Evolutionary conservation across 2,888 invertebrate species (phyloP), one percentile per base, ranked within the genome.

Genomic region (Drosophila diplacantha): DNA sequence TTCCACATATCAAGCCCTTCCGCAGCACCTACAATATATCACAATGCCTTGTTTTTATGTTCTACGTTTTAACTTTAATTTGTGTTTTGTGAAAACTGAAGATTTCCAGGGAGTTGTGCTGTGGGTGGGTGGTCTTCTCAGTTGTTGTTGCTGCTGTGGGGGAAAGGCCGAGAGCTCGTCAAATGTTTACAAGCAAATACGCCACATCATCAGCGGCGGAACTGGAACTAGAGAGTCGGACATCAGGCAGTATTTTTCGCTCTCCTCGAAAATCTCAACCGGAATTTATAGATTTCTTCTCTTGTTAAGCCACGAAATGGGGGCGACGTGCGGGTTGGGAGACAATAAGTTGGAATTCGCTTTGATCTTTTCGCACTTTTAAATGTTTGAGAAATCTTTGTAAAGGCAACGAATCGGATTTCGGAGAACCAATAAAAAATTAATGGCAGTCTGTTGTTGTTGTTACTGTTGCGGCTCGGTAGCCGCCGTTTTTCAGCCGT

Each of bases 321-420:
- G 57, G 32, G 57, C 31, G 32, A 16, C 18, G 44, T 18, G 44
- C 44, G 44, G 29, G 35, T 16, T 16, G 31, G 75, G 83, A 67
- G 79, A 83, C 76, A 79, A 83, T 81, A 83, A 81, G 74, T 83
- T 73, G 79, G 83, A 81, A 82, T 84, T 82, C 41, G 64, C 81
- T 81, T 81, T 81, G 81, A 81, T 81, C 83, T 81, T 81, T 81
- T 81, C 81, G 81, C 81, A 81, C 81, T 84, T 81, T 81, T 83
- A 71, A 81, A 81, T 81, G 84, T 81, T 81, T 84, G 83, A 74
- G 70, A 79, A 83, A 81, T 79, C 72, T 84, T 81, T 84, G 81
- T 84, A 74, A 81, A 69, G 71, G 72, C 76, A 74, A 74, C 62
- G 71, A 81, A 81, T 81, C 78, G 81, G 59, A 80, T 82, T 81